Evolutionary conservation across 2,797 vertebrate species (phyloP), one percentile per base, ranked within the genome.

Genomic region (Labeo calbasu): DNA sequence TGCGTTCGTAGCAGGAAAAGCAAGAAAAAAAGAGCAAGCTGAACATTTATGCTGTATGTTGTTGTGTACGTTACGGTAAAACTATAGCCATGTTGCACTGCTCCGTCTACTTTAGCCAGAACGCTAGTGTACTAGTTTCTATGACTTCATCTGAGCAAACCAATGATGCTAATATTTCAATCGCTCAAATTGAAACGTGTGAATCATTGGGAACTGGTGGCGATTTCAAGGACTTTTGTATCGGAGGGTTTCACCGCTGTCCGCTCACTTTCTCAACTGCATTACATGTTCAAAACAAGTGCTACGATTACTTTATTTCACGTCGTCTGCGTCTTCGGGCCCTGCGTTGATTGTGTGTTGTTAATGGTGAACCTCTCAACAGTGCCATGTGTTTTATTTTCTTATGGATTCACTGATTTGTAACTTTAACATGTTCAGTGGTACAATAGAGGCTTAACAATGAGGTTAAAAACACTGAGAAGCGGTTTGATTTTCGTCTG

Each of bases 371-470:
- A 93, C 84, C 77, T 90, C 88, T 88, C 92, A 89, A 91, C 93
- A 91, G 95, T 96, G 94, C 95, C 95, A 95, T 91, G 83, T 85
- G 82, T 84, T 79, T 91, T 89, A 88, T 92, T 85, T 82, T 82
- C 92, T 90, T 68, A 77, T 84, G 23, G 40, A 79, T 87, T 87
- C 87, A 94, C 90, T 91, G 88, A 92, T 91, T 86, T 91, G 88
- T 91, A 92, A 90, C 88, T 89, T 91, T 87, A 90, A 87, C 91
- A 84, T 87, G 86, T 93, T 89, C 85, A 91, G 91, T 59, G 91
- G 92, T 94, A 93, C 91, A 89, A 88, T 92, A 90, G 86, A 32
- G 91, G 91, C 91, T 92, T 91, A 89, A 90, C 87, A 90, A 73
- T 21, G 53, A 36, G 53, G 53, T 17, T 61, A 14, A 13, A 36